Conservation (phyloP, 2,888 invertebrate genomes). For the Malachius bipustulatus region DNA sequence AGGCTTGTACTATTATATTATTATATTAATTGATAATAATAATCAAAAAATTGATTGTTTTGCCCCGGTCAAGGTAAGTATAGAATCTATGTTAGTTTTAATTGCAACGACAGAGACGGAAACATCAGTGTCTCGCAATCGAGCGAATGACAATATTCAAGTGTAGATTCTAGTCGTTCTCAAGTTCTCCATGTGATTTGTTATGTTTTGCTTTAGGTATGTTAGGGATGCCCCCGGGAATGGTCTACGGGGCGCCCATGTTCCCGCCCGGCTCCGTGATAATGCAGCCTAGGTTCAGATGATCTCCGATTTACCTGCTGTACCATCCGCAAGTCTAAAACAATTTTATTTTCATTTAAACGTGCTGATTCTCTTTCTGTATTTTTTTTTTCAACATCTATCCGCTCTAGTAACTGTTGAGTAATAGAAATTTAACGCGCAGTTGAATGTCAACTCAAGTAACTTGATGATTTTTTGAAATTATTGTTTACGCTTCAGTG, state of each 20-base stretch:
- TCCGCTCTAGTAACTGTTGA: too few relatives aligned
- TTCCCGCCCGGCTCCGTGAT: slow-evolving; percentile 36
- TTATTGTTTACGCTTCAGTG: too few relatives aligned
- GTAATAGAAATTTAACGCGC: too few relatives aligned
- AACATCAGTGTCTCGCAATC: slow-evolving; percentile 13
- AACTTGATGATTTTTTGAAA: too few relatives aligned
- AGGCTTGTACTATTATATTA: slow-evolving; percentile 26
- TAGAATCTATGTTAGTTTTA: slow-evolving; percentile 22
- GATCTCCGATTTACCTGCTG: slow-evolving; percentile 56
- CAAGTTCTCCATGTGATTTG: too few relatives aligned
- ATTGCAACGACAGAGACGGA: slow-evolving; percentile 14
- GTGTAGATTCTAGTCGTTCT: slow-evolving; percentile 15
- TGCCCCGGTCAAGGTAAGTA: slow-evolving; percentile 25
- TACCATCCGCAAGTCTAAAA: slow-evolving; percentile 39
- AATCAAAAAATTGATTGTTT: slow-evolving; percentile 7
- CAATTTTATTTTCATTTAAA: slow-evolving; percentile 12
- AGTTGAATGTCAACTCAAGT: too few relatives aligned
- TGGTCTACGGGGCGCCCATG: slow-evolving; percentile 37
- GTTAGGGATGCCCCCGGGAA: slow-evolving; percentile 38
- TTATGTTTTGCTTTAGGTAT: slow-evolving; percentile 34
- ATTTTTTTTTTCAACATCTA: not conserved
- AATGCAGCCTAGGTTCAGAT: slow-evolving; percentile 83
- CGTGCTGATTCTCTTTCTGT: not conserved
- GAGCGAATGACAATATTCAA: slow-evolving; percentile 22
- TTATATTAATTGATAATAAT: slow-evolving; percentile 18